Percentiles rank a stretch among this genome's conserved stretches.
phyloP scores from a whole-genome alignment of 2,888 invertebrate genomes.

The Seladonia tumulorum region DNA sequence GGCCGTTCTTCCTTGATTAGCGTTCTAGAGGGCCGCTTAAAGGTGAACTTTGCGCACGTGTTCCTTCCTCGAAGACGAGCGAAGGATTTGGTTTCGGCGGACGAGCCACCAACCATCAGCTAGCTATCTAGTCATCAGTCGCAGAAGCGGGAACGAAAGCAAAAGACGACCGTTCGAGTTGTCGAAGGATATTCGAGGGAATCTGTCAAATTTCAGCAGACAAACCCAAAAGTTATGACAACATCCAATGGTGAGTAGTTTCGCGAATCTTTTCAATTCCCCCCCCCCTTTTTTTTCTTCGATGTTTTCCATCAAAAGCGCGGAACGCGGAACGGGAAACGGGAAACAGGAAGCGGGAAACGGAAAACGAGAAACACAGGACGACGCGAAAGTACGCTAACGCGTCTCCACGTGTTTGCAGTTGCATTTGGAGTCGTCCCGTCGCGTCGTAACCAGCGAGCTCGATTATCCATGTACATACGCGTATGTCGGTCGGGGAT shows the following conservation, averaged over 20 bases:
- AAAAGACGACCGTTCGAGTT: background rate
- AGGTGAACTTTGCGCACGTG: background rate
- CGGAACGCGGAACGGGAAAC: background rate
- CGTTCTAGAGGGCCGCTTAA: conserved; percentile 1
- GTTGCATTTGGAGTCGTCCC: background rate
- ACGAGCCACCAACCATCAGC: background rate
- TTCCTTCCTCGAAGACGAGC: background rate
- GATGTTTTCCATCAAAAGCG: background rate
- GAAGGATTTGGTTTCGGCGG: background rate
- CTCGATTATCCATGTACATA: background rate
- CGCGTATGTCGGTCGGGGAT: background rate
- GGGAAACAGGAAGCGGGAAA: background rate
- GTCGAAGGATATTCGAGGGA: background rate
- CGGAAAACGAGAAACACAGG: too few relatives aligned
- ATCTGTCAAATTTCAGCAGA: conserved; percentile 1
- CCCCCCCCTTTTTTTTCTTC: background rate
- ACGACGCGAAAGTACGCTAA: background rate
- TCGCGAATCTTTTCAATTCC: background rate
- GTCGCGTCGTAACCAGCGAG: background rate
- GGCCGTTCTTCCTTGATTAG: conserved; percentile 19
- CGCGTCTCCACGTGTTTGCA: background rate
- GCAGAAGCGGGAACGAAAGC: background rate
- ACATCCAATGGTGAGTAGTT: conserved; percentile 76
- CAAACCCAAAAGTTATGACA: conserved; percentile 75
- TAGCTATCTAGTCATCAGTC: background rate